Evolutionary conservation across 1,140 invertebrate species (phyloP).

Genomic region (Vanessa tameamea): DNA sequence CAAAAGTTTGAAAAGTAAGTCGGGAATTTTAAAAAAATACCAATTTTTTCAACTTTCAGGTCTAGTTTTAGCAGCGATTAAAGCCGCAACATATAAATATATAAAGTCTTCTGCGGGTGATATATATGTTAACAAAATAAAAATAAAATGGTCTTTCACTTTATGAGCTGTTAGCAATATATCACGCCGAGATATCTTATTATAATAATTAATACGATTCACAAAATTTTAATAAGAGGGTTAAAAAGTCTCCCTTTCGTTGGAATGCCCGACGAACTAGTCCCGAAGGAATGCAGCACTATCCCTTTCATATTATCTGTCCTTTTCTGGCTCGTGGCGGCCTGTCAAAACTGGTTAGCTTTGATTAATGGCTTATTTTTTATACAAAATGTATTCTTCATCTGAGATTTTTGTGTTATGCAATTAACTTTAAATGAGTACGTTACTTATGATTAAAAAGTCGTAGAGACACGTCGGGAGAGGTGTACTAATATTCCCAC

Average conservation of each 20-base stretch:
- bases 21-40: background rate
- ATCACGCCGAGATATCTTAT: constrained; percentile 47
- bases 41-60: background rate
- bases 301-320: constrained; percentile 56
- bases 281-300: constrained; percentile 62
- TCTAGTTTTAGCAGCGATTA: background rate
- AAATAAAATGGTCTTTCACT: constrained; percentile 34
- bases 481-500: constrained; percentile 9
- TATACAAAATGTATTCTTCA: constrained; percentile 35
- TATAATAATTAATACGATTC: constrained; percentile 51
- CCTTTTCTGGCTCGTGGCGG: constrained; percentile 46
- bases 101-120: background rate
- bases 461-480: background rate
- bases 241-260: constrained; percentile 70
- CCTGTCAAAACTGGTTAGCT: constrained; percentile 60
- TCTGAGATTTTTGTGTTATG: constrained; percentile 40
- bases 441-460: constrained; percentile 18
- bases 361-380: constrained; percentile 74
- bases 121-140: background rate
- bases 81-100: too few relatives aligned
- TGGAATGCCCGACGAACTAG: constrained; percentile 54
- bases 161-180: constrained; percentile 44
- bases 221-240: constrained; percentile 60
- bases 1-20: background rate
- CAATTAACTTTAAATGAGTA: constrained; percentile 49